Evolutionary conservation across 2,797 vertebrate species (phyloP).

Genomic region (Chelonia mydas): DNA sequence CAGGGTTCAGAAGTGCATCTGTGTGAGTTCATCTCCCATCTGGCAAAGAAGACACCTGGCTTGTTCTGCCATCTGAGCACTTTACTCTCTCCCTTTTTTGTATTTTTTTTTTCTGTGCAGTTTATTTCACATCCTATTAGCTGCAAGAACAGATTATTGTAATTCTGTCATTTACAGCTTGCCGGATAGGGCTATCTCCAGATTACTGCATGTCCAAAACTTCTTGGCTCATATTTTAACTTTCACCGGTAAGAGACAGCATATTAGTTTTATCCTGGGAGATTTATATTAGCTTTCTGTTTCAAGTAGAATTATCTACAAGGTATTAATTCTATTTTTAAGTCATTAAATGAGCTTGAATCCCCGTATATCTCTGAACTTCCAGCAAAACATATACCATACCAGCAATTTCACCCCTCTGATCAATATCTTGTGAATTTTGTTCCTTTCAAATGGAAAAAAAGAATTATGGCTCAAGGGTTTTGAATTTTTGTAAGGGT

Average conservation of each 20-base stretch:
- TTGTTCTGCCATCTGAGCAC: too few relatives aligned
- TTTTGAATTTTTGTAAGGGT: rapidly evolving
- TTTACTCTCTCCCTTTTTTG: background rate
- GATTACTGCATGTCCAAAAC: slow-evolving; percentile 39
- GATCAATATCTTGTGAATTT: background rate
- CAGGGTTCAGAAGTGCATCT: too few relatives aligned
- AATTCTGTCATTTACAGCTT: slow-evolving; percentile 6
- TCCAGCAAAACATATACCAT: background rate
- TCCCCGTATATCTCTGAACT: background rate
- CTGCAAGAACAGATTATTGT: slow-evolving; percentile 5
- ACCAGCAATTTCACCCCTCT: background rate
- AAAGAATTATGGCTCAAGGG: background rate
- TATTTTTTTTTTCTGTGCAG: background rate
- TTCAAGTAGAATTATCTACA: slow-evolving; percentile 47
- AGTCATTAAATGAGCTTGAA: slow-evolving; percentile 32
- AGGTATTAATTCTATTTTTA: slow-evolving; percentile 30
- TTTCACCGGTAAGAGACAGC: slow-evolving; percentile 15
- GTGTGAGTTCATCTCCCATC: too few relatives aligned
- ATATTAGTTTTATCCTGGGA: slow-evolving; percentile 7
- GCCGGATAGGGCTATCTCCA: slow-evolving; percentile 5
- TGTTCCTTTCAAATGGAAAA: background rate
- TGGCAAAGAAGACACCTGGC: too few relatives aligned
- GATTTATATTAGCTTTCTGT: slow-evolving; percentile 31
- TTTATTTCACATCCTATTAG: slow-evolving; percentile 10
- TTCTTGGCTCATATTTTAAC: slow-evolving; percentile 35